Evolutionary conservation across 2,797 vertebrate species (phyloP), one percentile per base, ranked within the genome.

Genomic region (Fistularia commersonii): DNA sequence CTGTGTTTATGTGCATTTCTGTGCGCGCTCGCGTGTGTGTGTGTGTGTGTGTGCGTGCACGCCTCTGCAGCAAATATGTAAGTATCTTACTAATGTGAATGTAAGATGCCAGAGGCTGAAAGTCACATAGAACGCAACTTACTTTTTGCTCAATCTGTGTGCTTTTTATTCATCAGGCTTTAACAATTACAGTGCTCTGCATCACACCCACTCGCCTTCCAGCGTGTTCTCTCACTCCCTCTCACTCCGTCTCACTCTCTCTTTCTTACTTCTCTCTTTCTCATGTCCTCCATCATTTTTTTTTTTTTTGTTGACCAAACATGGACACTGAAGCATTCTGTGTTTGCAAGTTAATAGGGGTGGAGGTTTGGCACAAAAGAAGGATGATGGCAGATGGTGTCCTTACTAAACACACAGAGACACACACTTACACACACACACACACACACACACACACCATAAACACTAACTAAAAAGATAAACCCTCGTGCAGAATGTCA

Each of bases 371-470:
- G 81, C 80, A 77, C 65, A 50, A 58, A 58, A 57, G 54, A 65
- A 72, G 76, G 60, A 80, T 32, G 60, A 78, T 66, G 74, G 72
- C 85, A 87, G 85, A 86, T 86, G 85, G 85, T 64, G 67, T 76
- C 63, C 79, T 80, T 69, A 76, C 75, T 78, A 66, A 72, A 76
- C 63, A 61, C 64, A 65, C 69, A 63, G 48, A 68, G 59, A 62
- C 54, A 61, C 55, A 62, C 44, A 38, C 45, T n/a, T n/a, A 54
- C 44, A 36, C 46, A 42, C 55, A 55, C 48, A 52, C 46, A 50
- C 39, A n/a, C 39, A 51, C 52, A 59, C 55, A 62, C 38, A 35
- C 44, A 56, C 40, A 23, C 51, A 35, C 48, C 51, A 50, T 45
- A 54, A 45, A 50, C 57, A 66, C 15, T 50, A 32, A 64, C 53